Conservation (phyloP, 2,888 invertebrate genomes). For the Andrena marginata region DNA sequence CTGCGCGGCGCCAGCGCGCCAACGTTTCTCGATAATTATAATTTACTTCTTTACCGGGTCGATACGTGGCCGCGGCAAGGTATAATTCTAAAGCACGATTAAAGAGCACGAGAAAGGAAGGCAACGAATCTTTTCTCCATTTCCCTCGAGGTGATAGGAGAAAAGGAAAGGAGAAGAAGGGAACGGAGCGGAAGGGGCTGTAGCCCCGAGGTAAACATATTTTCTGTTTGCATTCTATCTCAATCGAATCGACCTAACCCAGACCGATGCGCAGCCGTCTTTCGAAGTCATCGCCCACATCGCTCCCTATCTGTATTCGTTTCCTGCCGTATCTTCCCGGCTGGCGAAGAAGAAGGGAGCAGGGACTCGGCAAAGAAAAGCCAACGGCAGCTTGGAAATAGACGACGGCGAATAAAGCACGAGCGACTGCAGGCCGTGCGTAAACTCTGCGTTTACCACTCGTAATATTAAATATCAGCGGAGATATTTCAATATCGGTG, state of each 20-base stretch:
- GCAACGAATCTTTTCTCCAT: background rate
- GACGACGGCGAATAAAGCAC: constrained; percentile 35
- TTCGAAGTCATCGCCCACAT: constrained; percentile 35
- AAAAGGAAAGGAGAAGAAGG: background rate
- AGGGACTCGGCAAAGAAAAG: background rate
- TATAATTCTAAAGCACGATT: constrained; percentile 46
- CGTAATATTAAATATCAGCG: constrained; percentile 77
- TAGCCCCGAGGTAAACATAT: constrained; percentile 59
- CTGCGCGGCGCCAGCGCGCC: constrained; percentile 15
- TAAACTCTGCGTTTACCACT: constrained; percentile 64
- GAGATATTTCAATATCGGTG: constrained; percentile 79
- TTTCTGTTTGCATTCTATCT: constrained; percentile 53
- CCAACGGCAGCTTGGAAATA: background rate
- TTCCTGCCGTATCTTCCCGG: constrained; percentile 20
- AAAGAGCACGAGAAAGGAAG: constrained; percentile 10
- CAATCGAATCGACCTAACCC: constrained; percentile 43
- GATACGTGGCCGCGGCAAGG: constrained; percentile 15
- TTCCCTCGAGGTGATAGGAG: background rate
- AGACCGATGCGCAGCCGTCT: constrained; percentile 42
- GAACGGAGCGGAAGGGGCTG: background rate
- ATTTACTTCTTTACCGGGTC: constrained; percentile 48
- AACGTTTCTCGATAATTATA: constrained; percentile 52
- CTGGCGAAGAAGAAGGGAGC: background rate
- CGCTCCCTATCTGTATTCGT: constrained; percentile 39
- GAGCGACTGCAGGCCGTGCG: constrained; percentile 27